phyloP scores from a whole-genome alignment of 2,888 invertebrate species.

The Andrena minutula region DNA sequence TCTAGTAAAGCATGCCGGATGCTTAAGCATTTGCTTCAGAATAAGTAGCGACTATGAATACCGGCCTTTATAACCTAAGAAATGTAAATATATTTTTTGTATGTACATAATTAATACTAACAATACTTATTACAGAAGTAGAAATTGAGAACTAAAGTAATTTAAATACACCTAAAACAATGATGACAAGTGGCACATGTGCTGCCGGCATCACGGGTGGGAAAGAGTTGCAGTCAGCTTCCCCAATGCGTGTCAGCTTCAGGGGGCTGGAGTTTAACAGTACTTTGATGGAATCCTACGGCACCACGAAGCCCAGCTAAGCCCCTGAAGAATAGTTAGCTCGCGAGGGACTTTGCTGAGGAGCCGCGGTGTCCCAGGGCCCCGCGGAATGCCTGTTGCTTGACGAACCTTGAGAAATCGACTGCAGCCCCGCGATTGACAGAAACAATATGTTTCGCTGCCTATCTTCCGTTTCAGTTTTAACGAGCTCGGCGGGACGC shows the following conservation, averaged over 20 bases:
- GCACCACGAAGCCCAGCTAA: neutral
- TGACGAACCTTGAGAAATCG: slow-evolving; percentile 70
- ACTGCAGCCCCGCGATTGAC: slow-evolving; percentile 53
- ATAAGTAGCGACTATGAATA: too few relatives aligned
- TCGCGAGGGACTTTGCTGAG: neutral
- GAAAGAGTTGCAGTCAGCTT: too few relatives aligned
- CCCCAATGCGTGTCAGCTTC: neutral
- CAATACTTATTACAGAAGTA: too few relatives aligned
- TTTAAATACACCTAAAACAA: too few relatives aligned
- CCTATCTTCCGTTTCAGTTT: slow-evolving; percentile 59
- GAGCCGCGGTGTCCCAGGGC: slow-evolving; percentile 20
- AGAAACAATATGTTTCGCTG: slow-evolving; percentile 59
- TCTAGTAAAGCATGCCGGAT: too few relatives aligned
- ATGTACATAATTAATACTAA: too few relatives aligned
- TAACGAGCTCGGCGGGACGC: slow-evolving; percentile 59
- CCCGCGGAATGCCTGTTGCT: slow-evolving; percentile 32
- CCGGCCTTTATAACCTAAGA: too few relatives aligned
- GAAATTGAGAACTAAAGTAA: too few relatives aligned
- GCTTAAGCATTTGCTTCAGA: too few relatives aligned
- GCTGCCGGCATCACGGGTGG: too few relatives aligned
- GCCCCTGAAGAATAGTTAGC: neutral
- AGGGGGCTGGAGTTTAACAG: neutral
- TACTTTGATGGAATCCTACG: neutral
- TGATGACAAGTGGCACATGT: too few relatives aligned
- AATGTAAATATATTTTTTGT: too few relatives aligned